Base-by-base conservation (phyloP, 2,888 invertebrate species). In the Drosophila infuscata region DNA sequence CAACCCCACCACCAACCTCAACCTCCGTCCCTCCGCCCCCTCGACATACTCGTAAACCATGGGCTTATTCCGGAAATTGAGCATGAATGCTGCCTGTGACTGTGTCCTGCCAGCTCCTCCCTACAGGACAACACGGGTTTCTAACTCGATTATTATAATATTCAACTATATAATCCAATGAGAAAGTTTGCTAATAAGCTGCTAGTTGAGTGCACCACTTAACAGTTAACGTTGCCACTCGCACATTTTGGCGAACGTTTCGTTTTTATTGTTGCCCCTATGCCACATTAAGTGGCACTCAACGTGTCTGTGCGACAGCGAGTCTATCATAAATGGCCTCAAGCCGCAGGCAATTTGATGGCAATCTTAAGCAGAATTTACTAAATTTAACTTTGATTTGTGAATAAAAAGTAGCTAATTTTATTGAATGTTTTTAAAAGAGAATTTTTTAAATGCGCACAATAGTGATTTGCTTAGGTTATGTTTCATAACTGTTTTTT, bases 101-200 rank as follows among this genome's bases (percentile, higher is more conserved):
- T 36, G 25, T 8, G 25, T 46, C 15, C 7, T 3, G 15, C 25
- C 1, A n/a, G 3, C 57, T 38, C 67, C 43, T 49, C 17, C n/a
- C n/a, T 15, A 17, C 56, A 41, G 17, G 54, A 70, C 71, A 54
- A 59, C 63, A 81, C 71, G 75, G 73, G 75, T 81, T 76, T 83
- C 85, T 85, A 85, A 86, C 88, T 88, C 84, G 84, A 85, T 85
- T 85, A 85, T 85, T 88, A 85, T 85, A 88, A 88, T 85, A 85
- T 88, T 79, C 88, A 86, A 83, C 83, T 76, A 81, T 82, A 87
- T 89, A 86, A 87, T 84, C 86, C 89, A 83, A 83, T 84, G 84
- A 81, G 74, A 88, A 86, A 86, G 79, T 86, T 86, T 87, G 69
- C 89, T 89, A 87, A 89, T 87, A 87, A 87, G 88, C 87, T 87